These are phyloP conservation scores for Tympanuchus pallidicinctus DNA, from an alignment of 2,113 vertebrate genomes.

Conservation along the genomic window DNA sequence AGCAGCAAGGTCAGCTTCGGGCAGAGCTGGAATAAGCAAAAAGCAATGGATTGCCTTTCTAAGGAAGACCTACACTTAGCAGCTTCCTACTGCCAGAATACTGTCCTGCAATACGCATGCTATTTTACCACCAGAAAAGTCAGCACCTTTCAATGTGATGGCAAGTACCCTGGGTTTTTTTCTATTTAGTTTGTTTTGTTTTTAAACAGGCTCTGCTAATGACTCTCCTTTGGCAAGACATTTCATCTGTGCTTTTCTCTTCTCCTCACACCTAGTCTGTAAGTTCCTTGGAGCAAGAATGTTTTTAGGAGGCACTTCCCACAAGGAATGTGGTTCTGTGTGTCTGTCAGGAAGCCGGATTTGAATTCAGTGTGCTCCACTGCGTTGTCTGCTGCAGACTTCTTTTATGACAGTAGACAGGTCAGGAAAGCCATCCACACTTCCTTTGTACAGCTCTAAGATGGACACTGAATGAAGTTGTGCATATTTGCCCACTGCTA, in stretches of 20 bases:
- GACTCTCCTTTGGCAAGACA: neutral
- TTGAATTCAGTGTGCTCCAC: neutral
- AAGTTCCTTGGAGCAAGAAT: neutral
- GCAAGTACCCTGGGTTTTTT: neutral
- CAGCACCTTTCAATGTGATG: neutral
- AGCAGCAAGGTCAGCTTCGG: neutral
- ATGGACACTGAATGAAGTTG: neutral
- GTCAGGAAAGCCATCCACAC: neutral
- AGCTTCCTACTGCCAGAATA: neutral
- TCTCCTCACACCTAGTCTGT: neutral
- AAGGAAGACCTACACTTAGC: neutral
- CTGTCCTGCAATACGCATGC: fast-evolving
- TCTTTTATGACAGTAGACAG: neutral
- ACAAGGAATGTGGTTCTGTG: neutral
- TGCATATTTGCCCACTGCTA: neutral
- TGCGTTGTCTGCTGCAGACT: neutral
- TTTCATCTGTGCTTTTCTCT: neutral
- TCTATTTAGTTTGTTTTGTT: neutral
- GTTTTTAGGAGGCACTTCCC: neutral
- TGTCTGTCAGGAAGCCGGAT: neutral
- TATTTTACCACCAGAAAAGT: neutral
- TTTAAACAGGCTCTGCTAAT: neutral
- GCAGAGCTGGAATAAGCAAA: neutral
- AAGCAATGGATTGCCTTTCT: neutral
- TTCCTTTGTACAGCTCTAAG: neutral